A percentile compares a stretch with the other conserved stretches of the same genome.
Evolutionary conservation across 2,797 vertebrate species (phyloP).

Genomic region (Remorina albescens): DNA sequence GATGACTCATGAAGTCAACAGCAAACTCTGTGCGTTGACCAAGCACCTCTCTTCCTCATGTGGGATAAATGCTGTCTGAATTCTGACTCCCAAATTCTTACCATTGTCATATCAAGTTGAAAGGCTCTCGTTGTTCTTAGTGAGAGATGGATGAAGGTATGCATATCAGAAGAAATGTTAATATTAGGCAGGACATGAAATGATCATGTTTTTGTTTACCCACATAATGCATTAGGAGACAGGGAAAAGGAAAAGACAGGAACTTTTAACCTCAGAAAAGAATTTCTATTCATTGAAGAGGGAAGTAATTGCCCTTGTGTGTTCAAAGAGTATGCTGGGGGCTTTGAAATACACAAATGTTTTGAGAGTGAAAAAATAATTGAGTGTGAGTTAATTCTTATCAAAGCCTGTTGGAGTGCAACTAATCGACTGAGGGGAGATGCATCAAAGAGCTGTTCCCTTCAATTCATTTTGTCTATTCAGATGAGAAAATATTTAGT

Average conservation of each 20-base stretch:
- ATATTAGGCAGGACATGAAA: slow-evolving; percentile 7
- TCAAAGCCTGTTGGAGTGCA: slow-evolving; percentile 86
- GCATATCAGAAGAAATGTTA: slow-evolving; percentile 14
- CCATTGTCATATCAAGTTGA: slow-evolving; percentile 19
- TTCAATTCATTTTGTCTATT: slow-evolving; percentile 84
- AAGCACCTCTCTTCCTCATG: slow-evolving; percentile 38
- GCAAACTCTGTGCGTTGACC: slow-evolving; percentile 38
- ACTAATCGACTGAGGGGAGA: slow-evolving; percentile 83
- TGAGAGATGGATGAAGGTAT: slow-evolving; percentile 18
- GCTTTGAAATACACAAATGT: slow-evolving; percentile 76
- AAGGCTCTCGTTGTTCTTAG: slow-evolving; percentile 17
- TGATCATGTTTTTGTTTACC: slow-evolving; percentile 51
- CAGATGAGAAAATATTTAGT: slow-evolving; percentile 85
- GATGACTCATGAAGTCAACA: slow-evolving; percentile 68
- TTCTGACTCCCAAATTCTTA: slow-evolving; percentile 33
- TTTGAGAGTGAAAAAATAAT: slow-evolving; percentile 79
- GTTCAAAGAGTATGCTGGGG: slow-evolving; percentile 70
- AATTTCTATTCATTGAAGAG: slow-evolving; percentile 61
- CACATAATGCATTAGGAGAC: slow-evolving; percentile 17
- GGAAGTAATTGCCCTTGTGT: slow-evolving; percentile 75
- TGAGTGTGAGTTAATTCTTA: slow-evolving; percentile 85
- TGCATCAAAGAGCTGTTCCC: slow-evolving; percentile 78
- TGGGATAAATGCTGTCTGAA: slow-evolving; percentile 40
- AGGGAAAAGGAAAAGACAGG: slow-evolving; percentile 46
- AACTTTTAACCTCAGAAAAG: slow-evolving; percentile 65